Conservation (phyloP, 1,140 invertebrate genomes). For the Panagrolaimus sp. region DNA sequence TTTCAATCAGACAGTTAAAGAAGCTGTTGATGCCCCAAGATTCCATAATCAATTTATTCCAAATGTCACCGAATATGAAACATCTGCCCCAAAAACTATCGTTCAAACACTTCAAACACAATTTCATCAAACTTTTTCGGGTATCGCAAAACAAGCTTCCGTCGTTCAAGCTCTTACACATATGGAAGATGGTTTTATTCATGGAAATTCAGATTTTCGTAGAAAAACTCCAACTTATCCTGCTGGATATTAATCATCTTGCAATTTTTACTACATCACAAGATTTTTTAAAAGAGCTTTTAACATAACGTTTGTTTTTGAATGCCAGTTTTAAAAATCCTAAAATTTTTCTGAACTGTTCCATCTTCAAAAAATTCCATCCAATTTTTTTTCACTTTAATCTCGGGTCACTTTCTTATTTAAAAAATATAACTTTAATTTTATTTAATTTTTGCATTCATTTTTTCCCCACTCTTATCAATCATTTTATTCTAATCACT, state of each 20-base stretch:
- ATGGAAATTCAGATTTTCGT: constrained; percentile 55
- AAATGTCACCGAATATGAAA: constrained; percentile 74
- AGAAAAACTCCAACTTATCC: constrained; percentile 56
- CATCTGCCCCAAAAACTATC: constrained; percentile 67
- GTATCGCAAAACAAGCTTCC: constrained; percentile 42
- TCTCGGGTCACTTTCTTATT: too few species aligned
- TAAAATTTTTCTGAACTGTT: too few species aligned
- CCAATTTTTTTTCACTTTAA: too few species aligned
- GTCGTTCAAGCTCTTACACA: constrained; percentile 55
- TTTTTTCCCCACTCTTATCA: too few species aligned
- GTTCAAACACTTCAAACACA: constrained; percentile 19
- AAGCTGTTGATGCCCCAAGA: constrained; percentile 77
- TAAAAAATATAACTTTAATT: too few species aligned
- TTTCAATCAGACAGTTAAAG: constrained; percentile 76
- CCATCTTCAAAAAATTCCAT: too few species aligned
- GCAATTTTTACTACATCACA: too few species aligned
- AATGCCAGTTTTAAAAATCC: too few species aligned
- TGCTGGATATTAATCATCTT: constrained; percentile 41
- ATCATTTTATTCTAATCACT: too few species aligned
- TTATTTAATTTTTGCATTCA: too few species aligned
- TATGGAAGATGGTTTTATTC: constrained; percentile 56
- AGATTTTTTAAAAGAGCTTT: too few species aligned
- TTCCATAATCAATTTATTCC: constrained; percentile 88
- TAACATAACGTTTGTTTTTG: too few species aligned
- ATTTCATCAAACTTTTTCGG: constrained; percentile 25